Conservation (phyloP, 2,888 invertebrate genomes). For the Plutella xylostella region DNA sequence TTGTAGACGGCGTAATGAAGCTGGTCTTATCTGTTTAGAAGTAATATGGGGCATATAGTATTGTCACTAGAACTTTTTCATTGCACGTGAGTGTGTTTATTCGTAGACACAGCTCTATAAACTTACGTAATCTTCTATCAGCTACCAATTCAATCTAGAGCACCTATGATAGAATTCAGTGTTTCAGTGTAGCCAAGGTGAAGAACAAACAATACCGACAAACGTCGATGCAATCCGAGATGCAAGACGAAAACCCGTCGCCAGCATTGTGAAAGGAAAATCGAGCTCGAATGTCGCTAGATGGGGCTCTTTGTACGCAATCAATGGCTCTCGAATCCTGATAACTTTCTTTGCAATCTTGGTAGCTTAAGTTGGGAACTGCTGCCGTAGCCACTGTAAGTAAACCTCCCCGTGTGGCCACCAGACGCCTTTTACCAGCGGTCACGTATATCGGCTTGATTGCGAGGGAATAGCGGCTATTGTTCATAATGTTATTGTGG, state of each 20-base stretch:
- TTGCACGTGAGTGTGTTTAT: too few species aligned
- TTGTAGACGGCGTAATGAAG: too few species aligned
- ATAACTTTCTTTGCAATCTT: conserved; percentile 56
- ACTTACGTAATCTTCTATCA: too few species aligned
- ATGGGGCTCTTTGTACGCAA: conserved; percentile 58
- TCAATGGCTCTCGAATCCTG: conserved; percentile 63
- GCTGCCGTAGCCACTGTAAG: neutral
- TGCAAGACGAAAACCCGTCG: conserved; percentile 57
- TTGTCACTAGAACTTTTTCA: too few species aligned
- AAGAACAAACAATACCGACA: conserved; percentile 36
- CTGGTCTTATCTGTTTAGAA: too few species aligned
- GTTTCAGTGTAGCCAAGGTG: too few species aligned
- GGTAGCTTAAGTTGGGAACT: conserved; percentile 39
- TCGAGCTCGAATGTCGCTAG: conserved; percentile 57
- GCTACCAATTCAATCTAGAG: too few species aligned
- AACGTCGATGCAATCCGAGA: conserved; percentile 47
- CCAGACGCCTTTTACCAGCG: neutral
- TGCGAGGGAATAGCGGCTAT: conserved; percentile 5
- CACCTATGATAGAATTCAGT: too few species aligned
- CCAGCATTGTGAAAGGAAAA: conserved; percentile 59
- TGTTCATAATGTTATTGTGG: conserved; percentile 2
- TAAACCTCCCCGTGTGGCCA: neutral
- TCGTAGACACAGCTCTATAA: too few species aligned
- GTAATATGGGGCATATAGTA: too few species aligned
- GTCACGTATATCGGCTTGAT: conserved; percentile 6